Evolutionary conservation across 2,797 vertebrate species (phyloP).

Genomic region (Myotis myotis): DNA sequence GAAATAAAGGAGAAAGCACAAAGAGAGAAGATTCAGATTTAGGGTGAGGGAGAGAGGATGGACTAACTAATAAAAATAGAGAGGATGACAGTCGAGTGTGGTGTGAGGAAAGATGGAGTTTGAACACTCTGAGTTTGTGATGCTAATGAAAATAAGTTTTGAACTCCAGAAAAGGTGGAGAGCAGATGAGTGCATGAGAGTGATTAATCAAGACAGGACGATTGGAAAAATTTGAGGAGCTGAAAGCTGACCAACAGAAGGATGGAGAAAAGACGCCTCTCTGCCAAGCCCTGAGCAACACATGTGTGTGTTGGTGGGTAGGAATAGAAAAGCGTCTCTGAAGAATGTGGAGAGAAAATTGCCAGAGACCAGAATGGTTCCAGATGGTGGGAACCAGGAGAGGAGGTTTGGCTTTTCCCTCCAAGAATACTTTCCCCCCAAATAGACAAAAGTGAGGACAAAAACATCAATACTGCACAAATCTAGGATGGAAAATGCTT

Average conservation of each 20-base stretch:
- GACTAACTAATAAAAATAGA: background rate
- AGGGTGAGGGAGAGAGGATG: background rate
- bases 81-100: background rate
- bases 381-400: background rate
- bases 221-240: background rate
- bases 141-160: background rate
- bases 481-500: background rate
- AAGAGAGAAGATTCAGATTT: too few species aligned
- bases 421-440: background rate
- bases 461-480: background rate
- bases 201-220: background rate
- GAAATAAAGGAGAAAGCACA: background rate
- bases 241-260: background rate
- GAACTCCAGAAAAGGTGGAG: background rate
- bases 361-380: too few species aligned
- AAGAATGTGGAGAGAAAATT: background rate
- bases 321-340: background rate
- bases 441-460: background rate
- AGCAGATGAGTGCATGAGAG: background rate
- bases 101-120: background rate
- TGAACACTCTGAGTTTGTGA: background rate
- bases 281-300: accelerated
- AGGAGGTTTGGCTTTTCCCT: background rate
- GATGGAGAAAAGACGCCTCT: background rate
- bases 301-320: too few species aligned